These are phyloP conservation scores for Muscicapa adusta DNA, from an alignment of 2,113 vertebrate genomes.

Conservation along the genomic window DNA sequence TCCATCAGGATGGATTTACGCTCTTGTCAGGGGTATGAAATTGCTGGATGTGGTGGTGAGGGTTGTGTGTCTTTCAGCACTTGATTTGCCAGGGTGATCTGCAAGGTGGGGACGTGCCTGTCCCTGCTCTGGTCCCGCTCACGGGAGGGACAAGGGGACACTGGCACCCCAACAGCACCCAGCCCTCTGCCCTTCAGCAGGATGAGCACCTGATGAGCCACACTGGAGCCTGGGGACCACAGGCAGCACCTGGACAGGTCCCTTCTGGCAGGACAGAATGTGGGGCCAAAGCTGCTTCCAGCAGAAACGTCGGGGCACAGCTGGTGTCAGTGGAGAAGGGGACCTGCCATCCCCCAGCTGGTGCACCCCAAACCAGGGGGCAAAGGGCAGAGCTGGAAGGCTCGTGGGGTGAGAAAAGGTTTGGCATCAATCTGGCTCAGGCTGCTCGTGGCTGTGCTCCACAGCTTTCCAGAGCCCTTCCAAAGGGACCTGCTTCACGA, in stretches of 20 bases:
- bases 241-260: accelerated
- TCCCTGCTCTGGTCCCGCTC: accelerated
- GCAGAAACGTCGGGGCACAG: not conserved
- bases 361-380: not conserved
- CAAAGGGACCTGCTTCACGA: not conserved
- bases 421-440: not conserved
- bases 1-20: slow-evolving; percentile 36
- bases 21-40: not conserved
- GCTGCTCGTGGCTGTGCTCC: not conserved
- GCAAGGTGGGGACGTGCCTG: not conserved
- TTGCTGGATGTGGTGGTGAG: not conserved
- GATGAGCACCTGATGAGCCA: not conserved
- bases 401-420: accelerated
- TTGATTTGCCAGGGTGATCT: not conserved
- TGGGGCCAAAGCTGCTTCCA: accelerated
- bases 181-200: not conserved
- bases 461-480: not conserved
- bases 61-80: not conserved
- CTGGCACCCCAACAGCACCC: accelerated
- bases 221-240: accelerated
- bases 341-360: not conserved
- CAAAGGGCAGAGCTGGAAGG: not conserved
- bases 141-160: not conserved
- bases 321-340: not conserved
- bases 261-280: not conserved